Evolutionary conservation across 2,888 invertebrate species (phyloP).

Genomic region (Teleogryllus oceanicus): DNA sequence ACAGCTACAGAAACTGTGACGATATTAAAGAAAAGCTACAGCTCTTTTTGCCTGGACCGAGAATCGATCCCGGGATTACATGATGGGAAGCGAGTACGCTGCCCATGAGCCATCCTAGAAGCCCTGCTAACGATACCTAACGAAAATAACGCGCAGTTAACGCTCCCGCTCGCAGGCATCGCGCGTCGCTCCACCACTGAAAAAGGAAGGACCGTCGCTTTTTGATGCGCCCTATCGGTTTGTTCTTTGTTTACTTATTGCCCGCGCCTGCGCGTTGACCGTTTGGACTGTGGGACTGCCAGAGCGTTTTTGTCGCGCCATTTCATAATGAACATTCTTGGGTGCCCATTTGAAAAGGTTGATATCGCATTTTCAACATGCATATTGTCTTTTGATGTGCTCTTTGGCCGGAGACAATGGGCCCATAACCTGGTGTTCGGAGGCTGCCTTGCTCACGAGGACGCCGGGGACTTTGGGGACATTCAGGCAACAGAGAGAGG

Average conservation of each 20-base stretch:
- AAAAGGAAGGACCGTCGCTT: not conserved
- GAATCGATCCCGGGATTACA: no score
- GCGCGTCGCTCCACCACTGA: not conserved
- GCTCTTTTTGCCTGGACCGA: no score
- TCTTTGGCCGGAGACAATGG: not conserved
- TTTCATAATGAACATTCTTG: constrained; percentile 18
- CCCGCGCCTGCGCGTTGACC: not conserved
- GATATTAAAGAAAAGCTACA: no score
- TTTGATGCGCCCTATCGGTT: not conserved
- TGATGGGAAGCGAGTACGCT: no score
- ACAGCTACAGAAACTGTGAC: no score
- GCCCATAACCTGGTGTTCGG: not conserved
- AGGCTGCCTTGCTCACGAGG: not conserved
- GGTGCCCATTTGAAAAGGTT: not conserved
- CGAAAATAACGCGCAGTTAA: no score
- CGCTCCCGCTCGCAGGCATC: not conserved
- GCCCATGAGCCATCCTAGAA: no score
- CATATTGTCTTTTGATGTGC: constrained; percentile 4
- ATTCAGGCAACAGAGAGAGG: no score
- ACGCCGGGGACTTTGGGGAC: no score
- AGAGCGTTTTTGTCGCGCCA: not conserved
- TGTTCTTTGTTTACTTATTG: not conserved
- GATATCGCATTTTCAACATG: not conserved
- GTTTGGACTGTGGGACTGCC: not conserved
- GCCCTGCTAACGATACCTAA: no score